Base-by-base conservation (phyloP, 2,888 invertebrate species). In the Tipula confusa region DNA sequence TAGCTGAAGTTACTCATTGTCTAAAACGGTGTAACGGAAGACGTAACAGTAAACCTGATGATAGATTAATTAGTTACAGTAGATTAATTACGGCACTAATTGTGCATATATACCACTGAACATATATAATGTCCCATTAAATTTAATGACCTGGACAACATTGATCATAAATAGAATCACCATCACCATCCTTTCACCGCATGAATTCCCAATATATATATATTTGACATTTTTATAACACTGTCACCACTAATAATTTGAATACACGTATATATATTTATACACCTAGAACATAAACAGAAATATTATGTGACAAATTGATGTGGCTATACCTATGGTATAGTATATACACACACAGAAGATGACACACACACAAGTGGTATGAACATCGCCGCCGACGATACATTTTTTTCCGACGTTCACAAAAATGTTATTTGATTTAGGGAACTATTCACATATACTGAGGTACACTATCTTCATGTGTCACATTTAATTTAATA, bases 401-500 rank as follows among this genome's bases (percentile, higher is more conserved):
- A 64, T 24, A 64, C n/a, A n/a, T n/a, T n/a, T 24, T 64, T 24
- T 24, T 64, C 64, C 2, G n/a, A n/a, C 33, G 9, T 64, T 24
- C 64, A 64, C 64, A 64, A 24, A 64, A 24, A 64, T 24, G 64
- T 24, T 64, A 64, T 64, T 64, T 64, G 64, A 64, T 64, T 64
- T 64, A 64, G 64, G 64, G 64, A 24, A 43, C 43, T 64, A 33
- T 33, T 6, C 9, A n/a, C n/a, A 64, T 64, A 64, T 9, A 24
- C 31, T 43, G 18, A 64, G 64, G 64, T 64, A 7, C 9, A 24
- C 64, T 64, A 64, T 64, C 64, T 64, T 24, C 11, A 64, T 64
- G 64, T 64, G 64, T 64, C 64, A 64, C 64, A 64, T 64, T 64
- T 64, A 64, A 64, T 64, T 64, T 64, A 64, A 64, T 64, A 64